Evolutionary conservation across 2,888 invertebrate species (phyloP).

Genomic region (Acrocyrtus sp.): DNA sequence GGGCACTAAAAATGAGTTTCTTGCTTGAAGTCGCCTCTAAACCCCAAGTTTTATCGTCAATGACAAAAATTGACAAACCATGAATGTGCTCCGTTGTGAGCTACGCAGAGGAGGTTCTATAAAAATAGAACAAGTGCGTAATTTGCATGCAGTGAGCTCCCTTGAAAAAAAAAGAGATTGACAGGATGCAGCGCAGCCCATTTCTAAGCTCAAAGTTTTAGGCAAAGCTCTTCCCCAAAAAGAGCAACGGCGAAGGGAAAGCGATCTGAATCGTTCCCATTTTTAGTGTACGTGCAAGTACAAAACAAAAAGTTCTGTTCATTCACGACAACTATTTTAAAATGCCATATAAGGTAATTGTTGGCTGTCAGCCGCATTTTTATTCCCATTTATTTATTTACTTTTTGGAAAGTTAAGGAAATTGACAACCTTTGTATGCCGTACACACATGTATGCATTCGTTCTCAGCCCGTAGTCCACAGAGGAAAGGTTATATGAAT

Average conservation of each 20-base stretch:
- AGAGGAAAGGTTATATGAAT: neutral
- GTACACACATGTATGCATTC: no score
- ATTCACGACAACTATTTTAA: neutral
- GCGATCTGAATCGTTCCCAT: neutral
- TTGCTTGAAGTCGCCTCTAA: no score
- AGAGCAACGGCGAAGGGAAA: neutral
- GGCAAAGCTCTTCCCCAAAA: slow-evolving; percentile 1
- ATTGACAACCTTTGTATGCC: neutral
- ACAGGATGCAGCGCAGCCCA: no score
- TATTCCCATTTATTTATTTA: neutral
- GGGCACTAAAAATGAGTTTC: no score
- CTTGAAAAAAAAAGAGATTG: slow-evolving; percentile 1
- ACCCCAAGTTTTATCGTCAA: no score
- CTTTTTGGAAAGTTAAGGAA: slow-evolving; percentile 42
- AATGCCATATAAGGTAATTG: neutral
- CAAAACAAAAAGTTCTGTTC: neutral
- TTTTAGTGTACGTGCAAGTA: neutral
- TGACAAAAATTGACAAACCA: no score
- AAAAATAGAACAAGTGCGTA: slow-evolving; percentile 28
- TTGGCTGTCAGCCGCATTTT: neutral
- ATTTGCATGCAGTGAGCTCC: slow-evolving; percentile 5
- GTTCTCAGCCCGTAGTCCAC: no score
- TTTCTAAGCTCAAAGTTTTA: neutral
- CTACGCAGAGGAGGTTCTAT: neutral
- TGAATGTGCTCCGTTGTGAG: no score